Conservation (phyloP, 1,140 invertebrate species). For the Melipona quadrifasciata region DNA sequence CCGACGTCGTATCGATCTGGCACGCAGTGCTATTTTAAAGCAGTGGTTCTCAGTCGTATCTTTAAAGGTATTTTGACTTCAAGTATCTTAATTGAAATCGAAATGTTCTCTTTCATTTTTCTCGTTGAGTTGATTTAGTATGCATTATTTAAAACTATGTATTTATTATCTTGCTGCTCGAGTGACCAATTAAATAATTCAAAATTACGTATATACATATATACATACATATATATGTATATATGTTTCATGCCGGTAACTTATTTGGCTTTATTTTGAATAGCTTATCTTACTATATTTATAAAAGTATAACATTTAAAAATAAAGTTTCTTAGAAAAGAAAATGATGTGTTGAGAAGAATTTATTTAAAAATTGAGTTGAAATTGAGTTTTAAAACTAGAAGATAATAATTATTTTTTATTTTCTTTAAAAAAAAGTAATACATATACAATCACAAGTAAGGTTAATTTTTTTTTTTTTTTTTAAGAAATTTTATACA, state of each 20-base stretch:
- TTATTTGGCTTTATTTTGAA: neutral
- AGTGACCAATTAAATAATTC: neutral
- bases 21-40: slow-evolving; percentile 76
- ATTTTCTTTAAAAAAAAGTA: neutral
- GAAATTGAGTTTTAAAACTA: neutral
- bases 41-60: slow-evolving; percentile 73
- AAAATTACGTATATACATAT: neutral
- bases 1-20: slow-evolving; percentile 73
- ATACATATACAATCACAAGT: too few species aligned
- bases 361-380: too few species aligned
- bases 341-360: neutral
- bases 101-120: neutral
- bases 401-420: neutral
- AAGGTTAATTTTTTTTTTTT: neutral
- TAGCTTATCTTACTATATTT: neutral
- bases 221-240: neutral
- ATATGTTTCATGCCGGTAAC: neutral
- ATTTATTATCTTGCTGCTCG: neutral
- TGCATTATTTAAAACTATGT: neutral
- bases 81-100: neutral
- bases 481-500: neutral
- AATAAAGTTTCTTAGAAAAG: neutral
- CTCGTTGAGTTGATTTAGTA: neutral
- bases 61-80: slow-evolving; percentile 34
- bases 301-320: neutral